A percentile compares a stretch with the other conserved stretches of the same genome.
phyloP scores from a whole-genome alignment of 2,113 vertebrate genomes.

The Corythaeola cristata region DNA sequence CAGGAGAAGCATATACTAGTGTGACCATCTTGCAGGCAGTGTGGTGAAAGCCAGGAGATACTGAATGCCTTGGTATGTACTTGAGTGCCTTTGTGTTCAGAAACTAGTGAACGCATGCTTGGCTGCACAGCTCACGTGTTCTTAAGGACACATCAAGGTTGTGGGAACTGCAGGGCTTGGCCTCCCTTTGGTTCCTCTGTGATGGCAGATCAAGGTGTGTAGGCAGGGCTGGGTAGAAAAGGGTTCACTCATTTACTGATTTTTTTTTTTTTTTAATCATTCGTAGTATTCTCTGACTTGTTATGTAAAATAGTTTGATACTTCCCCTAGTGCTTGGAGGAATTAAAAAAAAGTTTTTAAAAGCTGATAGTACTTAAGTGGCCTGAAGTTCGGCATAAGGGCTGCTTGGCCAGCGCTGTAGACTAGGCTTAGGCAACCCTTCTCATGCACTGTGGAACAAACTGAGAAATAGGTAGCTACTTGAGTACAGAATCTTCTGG shows the following conservation, averaged over 20 bases:
- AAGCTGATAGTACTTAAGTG: neutral
- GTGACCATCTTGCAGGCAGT: neutral
- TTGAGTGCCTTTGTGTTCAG: neutral
- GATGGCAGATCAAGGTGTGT: neutral
- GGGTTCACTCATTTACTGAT: neutral
- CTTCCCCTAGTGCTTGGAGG: neutral
- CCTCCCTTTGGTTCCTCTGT: neutral
- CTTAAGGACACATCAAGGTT: neutral
- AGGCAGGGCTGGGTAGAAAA: neutral
- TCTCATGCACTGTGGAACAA: neutral
- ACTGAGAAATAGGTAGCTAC: neutral
- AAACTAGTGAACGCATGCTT: neutral
- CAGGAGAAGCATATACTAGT: neutral
- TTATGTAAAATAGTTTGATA: neutral
- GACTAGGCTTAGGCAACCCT: neutral
- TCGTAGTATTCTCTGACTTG: neutral
- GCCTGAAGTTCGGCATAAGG: neutral
- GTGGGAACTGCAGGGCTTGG: neutral
- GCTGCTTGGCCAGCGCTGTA: neutral
- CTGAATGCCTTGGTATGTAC: neutral
- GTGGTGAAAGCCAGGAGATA: neutral
- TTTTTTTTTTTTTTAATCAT: neutral
- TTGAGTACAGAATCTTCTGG: fast-evolving
- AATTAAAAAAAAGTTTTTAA: neutral
- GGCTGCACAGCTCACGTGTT: neutral